Conservation (phyloP, 1,140 invertebrate genomes). For the Carcinoscorpius rotundicauda region DNA sequence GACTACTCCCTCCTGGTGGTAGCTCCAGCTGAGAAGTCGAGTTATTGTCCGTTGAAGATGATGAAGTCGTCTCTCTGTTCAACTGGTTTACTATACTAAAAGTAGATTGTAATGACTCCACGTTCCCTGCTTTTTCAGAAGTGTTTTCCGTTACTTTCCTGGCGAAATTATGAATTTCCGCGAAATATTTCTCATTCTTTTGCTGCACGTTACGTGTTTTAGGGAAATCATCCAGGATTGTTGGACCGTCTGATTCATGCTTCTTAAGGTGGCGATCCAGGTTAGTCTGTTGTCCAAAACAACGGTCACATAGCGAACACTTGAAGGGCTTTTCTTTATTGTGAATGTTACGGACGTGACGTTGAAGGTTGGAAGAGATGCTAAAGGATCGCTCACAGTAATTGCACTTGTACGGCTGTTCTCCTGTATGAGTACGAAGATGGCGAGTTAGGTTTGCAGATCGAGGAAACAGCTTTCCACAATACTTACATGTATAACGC, state of each 20-base stretch:
- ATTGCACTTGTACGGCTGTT: conserved; percentile 1
- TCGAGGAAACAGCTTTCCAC: neutral
- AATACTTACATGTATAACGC: neutral
- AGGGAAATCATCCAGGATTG: too few species aligned
- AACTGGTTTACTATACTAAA: too few species aligned
- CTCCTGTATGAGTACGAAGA: neutral
- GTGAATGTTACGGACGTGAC: neutral
- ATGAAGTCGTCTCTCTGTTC: too few species aligned
- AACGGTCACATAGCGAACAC: neutral
- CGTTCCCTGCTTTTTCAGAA: too few species aligned
- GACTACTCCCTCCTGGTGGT: too few species aligned
- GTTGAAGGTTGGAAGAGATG: neutral
- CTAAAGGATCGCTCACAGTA: neutral
- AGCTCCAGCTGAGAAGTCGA: too few species aligned
- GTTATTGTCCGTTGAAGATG: too few species aligned
- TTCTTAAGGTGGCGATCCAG: neutral
- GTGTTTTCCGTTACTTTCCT: too few species aligned
- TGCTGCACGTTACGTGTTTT: too few species aligned
- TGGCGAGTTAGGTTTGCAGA: neutral
- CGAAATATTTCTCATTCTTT: too few species aligned
- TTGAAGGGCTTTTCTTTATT: neutral
- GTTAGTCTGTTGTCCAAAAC: neutral
- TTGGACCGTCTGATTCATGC: neutral
- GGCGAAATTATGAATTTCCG: too few species aligned
- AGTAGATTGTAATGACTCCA: too few species aligned